These are phyloP conservation scores for Drosophila glabriapex DNA, from an alignment of 2,888 invertebrate species.

Conservation along the genomic window DNA sequence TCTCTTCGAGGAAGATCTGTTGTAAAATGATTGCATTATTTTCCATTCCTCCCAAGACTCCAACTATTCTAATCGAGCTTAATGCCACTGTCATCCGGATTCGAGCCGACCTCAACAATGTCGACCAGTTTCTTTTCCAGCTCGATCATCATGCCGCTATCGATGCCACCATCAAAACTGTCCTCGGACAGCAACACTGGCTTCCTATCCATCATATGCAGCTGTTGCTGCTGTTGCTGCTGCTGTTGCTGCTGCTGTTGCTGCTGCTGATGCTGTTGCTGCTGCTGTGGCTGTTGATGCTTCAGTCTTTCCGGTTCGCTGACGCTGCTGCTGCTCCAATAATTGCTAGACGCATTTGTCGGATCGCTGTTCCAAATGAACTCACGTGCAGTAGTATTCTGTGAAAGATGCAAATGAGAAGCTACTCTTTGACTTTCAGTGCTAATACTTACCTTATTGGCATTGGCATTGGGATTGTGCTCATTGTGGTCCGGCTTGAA, in stretches of 20 bases:
- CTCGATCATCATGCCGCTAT: conserved; percentile 88
- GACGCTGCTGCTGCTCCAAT: conserved; percentile 49
- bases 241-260: conserved; percentile 42
- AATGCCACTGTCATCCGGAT: conserved; percentile 82
- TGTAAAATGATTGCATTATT: conserved; percentile 64
- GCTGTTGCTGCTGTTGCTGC: conserved; percentile 38
- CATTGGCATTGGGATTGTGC: conserved; percentile 56
- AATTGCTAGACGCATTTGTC: conserved; percentile 31
- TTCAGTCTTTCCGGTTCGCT: conserved; percentile 57
- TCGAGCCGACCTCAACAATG: conserved; percentile 86
- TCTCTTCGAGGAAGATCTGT: conserved; percentile 23
- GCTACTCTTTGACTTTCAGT: neutral
- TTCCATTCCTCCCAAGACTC: conserved; percentile 33
- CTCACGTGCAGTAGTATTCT: conserved; percentile 49
- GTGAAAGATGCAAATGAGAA: neutral
- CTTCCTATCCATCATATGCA: conserved; percentile 53
- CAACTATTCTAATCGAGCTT: conserved; percentile 72
- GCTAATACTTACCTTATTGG: conserved; percentile 56
- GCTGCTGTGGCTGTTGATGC: conserved; percentile 34
- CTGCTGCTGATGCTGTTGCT: conserved; percentile 35
- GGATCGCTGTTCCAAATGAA: conserved; percentile 58
- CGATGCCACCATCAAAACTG: conserved; percentile 86
- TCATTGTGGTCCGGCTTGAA: conserved; percentile 54
- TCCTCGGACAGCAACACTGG: conserved; percentile 68
- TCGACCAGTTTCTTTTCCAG: conserved; percentile 89